Evolutionary conservation across 2,113 vertebrate genomes (phyloP), one percentile per base, ranked within the genome.

Genomic region (Cairina moschata): DNA sequence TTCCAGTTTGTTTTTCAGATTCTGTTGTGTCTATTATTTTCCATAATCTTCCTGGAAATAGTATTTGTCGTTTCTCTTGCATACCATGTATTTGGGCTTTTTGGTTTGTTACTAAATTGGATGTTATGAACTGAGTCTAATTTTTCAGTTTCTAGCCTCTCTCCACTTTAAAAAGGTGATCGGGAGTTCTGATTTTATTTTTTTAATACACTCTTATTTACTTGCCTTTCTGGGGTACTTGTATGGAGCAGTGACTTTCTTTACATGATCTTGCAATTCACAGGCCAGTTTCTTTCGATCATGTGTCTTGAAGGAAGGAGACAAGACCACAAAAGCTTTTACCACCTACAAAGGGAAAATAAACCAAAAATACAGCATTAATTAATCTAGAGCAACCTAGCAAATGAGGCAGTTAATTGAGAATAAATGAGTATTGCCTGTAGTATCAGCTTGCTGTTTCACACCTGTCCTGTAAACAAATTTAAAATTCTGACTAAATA

Each of bases 191-290:
- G 6, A 17, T n/a, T 11, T 38, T 31, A 23, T 17, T 31, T 54
- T 66, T 34, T 28, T 32, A 94, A 78, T 48, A 54, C 23, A 16
- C 16, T 28, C 0, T 0, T 23, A 18, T 77, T 73, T 58, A 78
- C 95, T 96, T 96, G 96, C 98, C 97, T 98, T 98, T 83, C 98
- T 98, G 71, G 98, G 98, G 60, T 98, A 98, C 94, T 98, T 98
- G 88, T 98, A 98, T 18, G 98, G 98, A 73, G 98, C 98, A 55
- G 98, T 98, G 59, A 96, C 90, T 68, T 97, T 98, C 96, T 98
- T 98, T 66, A 98, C 98, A 31, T 98, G 97, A 18, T 97, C 90
- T 92, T 98, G 98, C 87, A 98, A 94, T 91, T 98, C 97, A 67
- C 75, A 55, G 26, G 77, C 94, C 83, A 98, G 91, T 87, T 96